Evolutionary conservation across 2,113 vertebrate species (phyloP).

Genomic region (Channa maculata): DNA sequence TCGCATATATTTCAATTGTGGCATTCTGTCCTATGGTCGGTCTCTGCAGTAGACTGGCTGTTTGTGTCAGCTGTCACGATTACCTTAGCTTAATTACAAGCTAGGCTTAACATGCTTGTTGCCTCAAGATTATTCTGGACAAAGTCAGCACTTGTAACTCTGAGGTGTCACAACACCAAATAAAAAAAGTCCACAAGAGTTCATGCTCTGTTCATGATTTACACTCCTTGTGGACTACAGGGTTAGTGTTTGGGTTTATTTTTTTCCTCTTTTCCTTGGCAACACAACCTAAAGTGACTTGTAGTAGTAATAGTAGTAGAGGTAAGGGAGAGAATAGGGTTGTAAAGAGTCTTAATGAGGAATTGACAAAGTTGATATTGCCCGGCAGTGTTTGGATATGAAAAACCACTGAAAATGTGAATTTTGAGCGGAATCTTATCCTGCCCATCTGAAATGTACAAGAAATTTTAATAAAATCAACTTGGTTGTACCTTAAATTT

Average conservation of each 20-base stretch:
- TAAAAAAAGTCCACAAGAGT: slow-evolving; percentile 6
- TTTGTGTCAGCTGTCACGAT: slow-evolving; percentile 36
- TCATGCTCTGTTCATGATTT: slow-evolving; percentile 1
- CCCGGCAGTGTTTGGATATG: slow-evolving; percentile 36
- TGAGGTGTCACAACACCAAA: slow-evolving; percentile 21
- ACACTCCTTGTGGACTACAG: background rate
- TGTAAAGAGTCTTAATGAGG: slow-evolving; percentile 52
- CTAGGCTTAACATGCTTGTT: background rate
- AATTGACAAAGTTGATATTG: slow-evolving; percentile 22
- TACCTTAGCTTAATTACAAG: slow-evolving; percentile 6
- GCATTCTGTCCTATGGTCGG: slow-evolving; percentile 34
- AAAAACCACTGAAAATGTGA: slow-evolving; percentile 62
- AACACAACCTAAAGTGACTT: slow-evolving; percentile 5
- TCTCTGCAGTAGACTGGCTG: slow-evolving; percentile 75
- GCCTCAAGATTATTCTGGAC: slow-evolving; percentile 31
- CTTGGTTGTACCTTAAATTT: slow-evolving; percentile 69
- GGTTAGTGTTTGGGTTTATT: slow-evolving; percentile 16
- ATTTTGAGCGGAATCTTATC: slow-evolving; percentile 56
- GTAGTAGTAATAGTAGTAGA: background rate
- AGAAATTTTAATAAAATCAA: slow-evolving; percentile 83
- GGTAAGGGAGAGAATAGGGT: background rate
- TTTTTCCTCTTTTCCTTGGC: slow-evolving; percentile 16
- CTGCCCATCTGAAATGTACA: slow-evolving; percentile 77
- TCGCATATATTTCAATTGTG: slow-evolving; percentile 35
- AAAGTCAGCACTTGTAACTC: slow-evolving; percentile 37